These are phyloP conservation scores for Drosophila tsacasi DNA, from an alignment of 1,140 invertebrate genomes.

Conservation along the genomic window DNA sequence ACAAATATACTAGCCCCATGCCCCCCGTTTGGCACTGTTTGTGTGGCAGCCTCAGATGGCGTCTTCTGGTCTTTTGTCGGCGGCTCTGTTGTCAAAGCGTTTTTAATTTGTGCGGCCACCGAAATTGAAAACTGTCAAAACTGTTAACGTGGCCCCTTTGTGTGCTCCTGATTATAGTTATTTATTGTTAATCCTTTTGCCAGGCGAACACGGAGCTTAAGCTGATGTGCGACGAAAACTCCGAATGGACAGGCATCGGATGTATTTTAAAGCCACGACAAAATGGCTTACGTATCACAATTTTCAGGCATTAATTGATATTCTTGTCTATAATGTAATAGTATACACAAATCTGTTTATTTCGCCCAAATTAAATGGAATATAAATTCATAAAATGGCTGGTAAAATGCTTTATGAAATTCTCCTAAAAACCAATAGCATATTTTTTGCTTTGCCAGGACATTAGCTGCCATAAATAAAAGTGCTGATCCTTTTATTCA, in stretches of 20 bases:
- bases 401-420: background rate
- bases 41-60: conserved; percentile 60
- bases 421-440: background rate
- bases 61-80: conserved; percentile 58
- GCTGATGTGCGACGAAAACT: background rate
- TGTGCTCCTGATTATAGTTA: conserved; percentile 30
- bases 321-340: background rate
- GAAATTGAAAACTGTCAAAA: conserved; percentile 82
- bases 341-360: background rate
- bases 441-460: background rate
- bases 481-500: conserved; percentile 1
- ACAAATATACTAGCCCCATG: conserved; percentile 29
- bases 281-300: background rate
- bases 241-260: background rate
- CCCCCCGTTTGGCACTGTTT: conserved; percentile 10
- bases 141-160: conserved; percentile 62
- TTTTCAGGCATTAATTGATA: background rate
- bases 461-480: conserved; percentile 8
- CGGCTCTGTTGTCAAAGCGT: conserved; percentile 40
- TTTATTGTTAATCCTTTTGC: conserved; percentile 47
- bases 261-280: background rate
- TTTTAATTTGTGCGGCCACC: conserved; percentile 69
- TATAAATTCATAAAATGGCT: background rate
- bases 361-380: background rate
- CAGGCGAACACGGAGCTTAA: background rate